Evolutionary conservation across 2,113 vertebrate species (phyloP).

Genomic region (Mobula hypostoma): DNA sequence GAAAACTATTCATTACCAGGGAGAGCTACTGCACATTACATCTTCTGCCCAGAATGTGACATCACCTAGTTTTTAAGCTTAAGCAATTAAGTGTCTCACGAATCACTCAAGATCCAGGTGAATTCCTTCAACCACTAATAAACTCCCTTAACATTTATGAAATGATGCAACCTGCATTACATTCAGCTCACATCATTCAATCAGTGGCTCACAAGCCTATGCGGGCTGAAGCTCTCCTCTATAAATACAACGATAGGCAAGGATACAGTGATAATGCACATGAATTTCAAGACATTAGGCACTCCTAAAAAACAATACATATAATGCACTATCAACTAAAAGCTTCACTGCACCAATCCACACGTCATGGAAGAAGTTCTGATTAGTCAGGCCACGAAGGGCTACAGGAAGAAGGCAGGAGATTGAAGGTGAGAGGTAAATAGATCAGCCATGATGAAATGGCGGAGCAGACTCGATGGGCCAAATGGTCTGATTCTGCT

Average conservation of each 20-base stretch:
- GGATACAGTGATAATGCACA: background rate
- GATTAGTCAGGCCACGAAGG: too few relatives aligned
- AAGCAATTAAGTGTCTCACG: background rate
- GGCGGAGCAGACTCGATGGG: too few relatives aligned
- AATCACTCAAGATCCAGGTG: background rate
- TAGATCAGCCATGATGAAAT: too few relatives aligned
- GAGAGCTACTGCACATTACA: background rate
- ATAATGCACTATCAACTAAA: background rate
- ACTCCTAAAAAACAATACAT: background rate
- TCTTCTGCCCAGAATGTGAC: background rate
- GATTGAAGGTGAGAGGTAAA: too few relatives aligned
- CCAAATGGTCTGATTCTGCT: too few relatives aligned
- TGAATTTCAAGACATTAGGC: background rate
- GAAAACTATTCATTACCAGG: too few relatives aligned
- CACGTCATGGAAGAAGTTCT: background rate
- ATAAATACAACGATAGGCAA: background rate
- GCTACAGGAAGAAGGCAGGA: too few relatives aligned
- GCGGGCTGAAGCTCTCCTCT: background rate
- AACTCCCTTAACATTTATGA: background rate
- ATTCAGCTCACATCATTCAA: background rate
- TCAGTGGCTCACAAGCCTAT: background rate
- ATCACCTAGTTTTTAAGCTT: background rate
- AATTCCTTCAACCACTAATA: background rate
- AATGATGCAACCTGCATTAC: background rate
- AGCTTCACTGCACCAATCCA: too few relatives aligned